Conservation (phyloP, 1,140 invertebrate genomes). For the Ganaspis sp. region DNA sequence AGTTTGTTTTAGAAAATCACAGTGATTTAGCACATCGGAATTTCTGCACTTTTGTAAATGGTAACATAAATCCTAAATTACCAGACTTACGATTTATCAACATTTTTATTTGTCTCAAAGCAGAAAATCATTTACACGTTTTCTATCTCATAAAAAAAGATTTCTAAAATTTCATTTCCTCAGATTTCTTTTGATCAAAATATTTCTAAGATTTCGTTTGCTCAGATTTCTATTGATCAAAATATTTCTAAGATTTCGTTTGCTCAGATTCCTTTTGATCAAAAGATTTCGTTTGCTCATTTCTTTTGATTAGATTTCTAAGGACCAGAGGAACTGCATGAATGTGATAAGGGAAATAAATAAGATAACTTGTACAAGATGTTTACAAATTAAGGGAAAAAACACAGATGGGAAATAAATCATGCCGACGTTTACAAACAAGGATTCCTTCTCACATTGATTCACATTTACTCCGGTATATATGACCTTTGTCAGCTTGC, state of each 20-base stretch:
- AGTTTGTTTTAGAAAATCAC: background rate
- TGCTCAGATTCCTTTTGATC: too few species aligned
- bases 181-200: background rate
- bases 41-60: background rate
- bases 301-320: background rate
- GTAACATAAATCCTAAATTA: too few species aligned
- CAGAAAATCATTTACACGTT: too few species aligned
- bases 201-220: too few species aligned
- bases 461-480: background rate
- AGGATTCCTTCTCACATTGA: conserved; percentile 15
- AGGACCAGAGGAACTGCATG: background rate
- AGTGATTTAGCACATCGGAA: background rate
- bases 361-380: background rate
- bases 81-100: too few species aligned
- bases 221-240: background rate
- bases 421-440: conserved; percentile 22
- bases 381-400: background rate
- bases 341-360: too few species aligned
- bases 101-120: too few species aligned
- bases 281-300: too few species aligned
- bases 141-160: too few species aligned
- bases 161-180: too few species aligned
- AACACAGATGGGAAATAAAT: conserved; percentile 27
- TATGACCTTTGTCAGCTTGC: conserved; percentile 1
- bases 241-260: too few species aligned